A percentile compares a stretch with the other conserved stretches of the same genome.
phyloP scores from a whole-genome alignment of 2,888 invertebrate genomes.

The Drosophila silvestris region DNA sequence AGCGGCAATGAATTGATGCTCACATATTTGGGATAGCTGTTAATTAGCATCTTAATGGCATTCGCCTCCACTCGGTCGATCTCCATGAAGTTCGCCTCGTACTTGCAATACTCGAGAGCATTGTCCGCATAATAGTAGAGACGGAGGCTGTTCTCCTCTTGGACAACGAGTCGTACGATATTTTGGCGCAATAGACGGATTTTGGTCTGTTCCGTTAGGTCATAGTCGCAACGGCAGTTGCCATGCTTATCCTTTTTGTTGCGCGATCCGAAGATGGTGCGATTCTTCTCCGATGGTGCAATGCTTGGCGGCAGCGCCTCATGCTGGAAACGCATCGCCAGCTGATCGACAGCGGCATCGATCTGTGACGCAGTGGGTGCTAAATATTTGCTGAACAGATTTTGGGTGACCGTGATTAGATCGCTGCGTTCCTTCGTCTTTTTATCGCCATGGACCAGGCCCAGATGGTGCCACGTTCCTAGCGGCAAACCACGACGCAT shows the following conservation, averaged over 20 bases:
- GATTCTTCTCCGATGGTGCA: conserved; percentile 88
- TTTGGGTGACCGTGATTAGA: conserved; percentile 19
- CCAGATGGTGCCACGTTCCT: conserved; percentile 91
- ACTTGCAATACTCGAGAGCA: conserved; percentile 93
- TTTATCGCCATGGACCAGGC: conserved; percentile 88
- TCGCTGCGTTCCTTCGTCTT: conserved; percentile 61
- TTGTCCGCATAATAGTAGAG: conserved; percentile 95
- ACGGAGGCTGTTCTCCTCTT: conserved; percentile 85
- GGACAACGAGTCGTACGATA: conserved; percentile 88
- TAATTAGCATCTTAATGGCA: conserved; percentile 90
- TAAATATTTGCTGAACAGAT: conserved; percentile 36
- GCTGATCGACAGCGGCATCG: conserved; percentile 93
- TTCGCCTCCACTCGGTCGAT: conserved; percentile 89
- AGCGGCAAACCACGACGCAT: conserved; percentile 93
- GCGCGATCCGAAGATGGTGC: conserved; percentile 91
- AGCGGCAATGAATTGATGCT: conserved; percentile 90
- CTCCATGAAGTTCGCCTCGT: conserved; percentile 91
- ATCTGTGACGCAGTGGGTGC: conserved; percentile 86
- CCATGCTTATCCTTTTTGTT: conserved; percentile 89
- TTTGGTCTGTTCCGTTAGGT: conserved; percentile 86
- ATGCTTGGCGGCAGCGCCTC: conserved; percentile 95
- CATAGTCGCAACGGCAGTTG: conserved; percentile 72
- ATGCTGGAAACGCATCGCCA: conserved; percentile 93
- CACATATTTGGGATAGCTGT: conserved; percentile 91
- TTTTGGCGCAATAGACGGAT: conserved; percentile 87